Base-by-base conservation (phyloP, 2,113 vertebrate species). In the Nycticebus coucang region DNA sequence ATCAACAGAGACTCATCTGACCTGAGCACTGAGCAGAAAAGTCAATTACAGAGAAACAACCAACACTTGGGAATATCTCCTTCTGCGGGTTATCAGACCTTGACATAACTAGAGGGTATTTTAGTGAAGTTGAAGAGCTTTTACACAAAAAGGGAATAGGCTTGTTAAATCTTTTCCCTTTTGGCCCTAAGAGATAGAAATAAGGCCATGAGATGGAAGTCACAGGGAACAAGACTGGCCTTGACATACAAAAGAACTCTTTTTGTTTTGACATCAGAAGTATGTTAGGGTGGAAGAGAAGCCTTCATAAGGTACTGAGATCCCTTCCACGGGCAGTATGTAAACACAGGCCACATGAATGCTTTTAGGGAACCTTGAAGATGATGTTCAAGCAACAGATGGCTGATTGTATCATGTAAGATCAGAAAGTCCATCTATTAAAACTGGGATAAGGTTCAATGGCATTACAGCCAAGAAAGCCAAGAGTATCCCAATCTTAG, bases 1-100 rank as follows among this genome's bases (percentile, higher is more conserved):
- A 95, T 81, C 86, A n/a, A 53, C 30, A n/a, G 64, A 24, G n/a
- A 75, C 35, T 71, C 8, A 0, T 35, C n/a, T 3, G 55, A 77
- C 72, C 94, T 95, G 84, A 96, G 57, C 64, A 55, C 64, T 64
- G 57, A 96, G 72, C 50, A 95, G 75, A 95, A 96, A 95, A 95
- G 95, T 77, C 78, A 97, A n/a, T 96, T 89, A 94, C 21, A 37
- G 88, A 93, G 57, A 87, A 88, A 53, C 1, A 75, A 64, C n/a
- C 10, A 78, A 71, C n/a, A 72, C 41, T 22, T 68, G 69, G 74
- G 64, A 95, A 18, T 93, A 59, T 78, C 74, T 87, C 37, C 37
- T 91, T 96, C 72, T 6, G 0, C 0, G 0, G 35, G 57, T 87
- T 89, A 94, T 89, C 68, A 87, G 90, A 91, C 68, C 74, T 88